These are phyloP conservation scores for Brienomyrus longianalis DNA, from an alignment of 2,113 vertebrate genomes.

Conservation along the genomic window DNA sequence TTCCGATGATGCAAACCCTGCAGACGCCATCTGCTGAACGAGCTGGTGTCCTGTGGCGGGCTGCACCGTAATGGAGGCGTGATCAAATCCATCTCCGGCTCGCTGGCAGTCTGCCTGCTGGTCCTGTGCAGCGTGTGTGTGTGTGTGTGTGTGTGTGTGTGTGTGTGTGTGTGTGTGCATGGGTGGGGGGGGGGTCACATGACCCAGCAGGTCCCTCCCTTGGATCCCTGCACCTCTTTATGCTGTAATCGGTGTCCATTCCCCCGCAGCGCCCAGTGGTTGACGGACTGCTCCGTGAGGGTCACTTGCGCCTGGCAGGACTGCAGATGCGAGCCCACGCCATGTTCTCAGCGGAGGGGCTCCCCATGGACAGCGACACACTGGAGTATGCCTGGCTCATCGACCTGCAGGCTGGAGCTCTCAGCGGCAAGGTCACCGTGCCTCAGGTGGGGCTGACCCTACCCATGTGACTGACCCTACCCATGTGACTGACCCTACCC, in stretches of 20 bases:
- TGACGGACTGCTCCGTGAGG: conserved; percentile 84
- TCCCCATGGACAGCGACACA: conserved; percentile 80
- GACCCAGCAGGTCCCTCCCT: neutral
- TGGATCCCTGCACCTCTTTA: neutral
- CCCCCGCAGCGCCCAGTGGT: conserved; percentile 72
- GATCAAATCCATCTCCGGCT: neutral
- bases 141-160: neutral
- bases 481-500: neutral
- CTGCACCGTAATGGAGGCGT: neutral
- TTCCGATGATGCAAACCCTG: neutral
- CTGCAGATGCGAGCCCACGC: conserved; percentile 92
- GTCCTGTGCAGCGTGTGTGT: neutral
- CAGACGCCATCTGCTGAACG: neutral
- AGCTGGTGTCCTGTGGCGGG: neutral
- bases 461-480: neutral
- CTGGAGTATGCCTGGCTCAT: conserved; percentile 96
- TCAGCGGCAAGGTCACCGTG: conserved; percentile 82
- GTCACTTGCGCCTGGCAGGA: conserved; percentile 86
- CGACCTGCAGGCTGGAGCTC: conserved; percentile 86
- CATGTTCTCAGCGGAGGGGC: conserved; percentile 91
- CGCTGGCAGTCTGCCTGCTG: neutral
- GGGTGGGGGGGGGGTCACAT: neutral
- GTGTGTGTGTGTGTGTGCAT: neutral
- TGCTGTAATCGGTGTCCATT: neutral
- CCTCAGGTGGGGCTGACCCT: conserved; percentile 72